phyloP scores from a whole-genome alignment of 30 jellyfish, hydroid and myxozoan species.

The Kudoa iwatai region DNA sequence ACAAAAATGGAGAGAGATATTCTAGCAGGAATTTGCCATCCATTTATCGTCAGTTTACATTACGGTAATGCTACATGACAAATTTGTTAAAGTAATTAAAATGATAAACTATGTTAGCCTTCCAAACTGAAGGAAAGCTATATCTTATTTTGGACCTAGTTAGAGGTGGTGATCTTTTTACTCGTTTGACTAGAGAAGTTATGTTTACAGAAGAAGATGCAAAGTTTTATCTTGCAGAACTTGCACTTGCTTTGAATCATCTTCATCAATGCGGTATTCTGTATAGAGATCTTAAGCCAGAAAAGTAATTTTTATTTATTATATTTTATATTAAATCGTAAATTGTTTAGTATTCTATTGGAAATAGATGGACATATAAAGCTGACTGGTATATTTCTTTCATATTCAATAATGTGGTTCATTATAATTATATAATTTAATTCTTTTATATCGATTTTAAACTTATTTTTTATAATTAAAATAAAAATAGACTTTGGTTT shows the following conservation, averaged over 20 bases:
- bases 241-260: constrained; percentile 74
- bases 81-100: background rate
- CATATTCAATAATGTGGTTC: no score
- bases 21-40: constrained; percentile 71
- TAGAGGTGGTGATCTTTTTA: constrained; percentile 82
- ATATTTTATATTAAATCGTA: background rate
- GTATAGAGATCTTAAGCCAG: constrained; percentile 82
- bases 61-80: constrained; percentile 11
- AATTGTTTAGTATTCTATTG: no score
- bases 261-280: constrained; percentile 49
- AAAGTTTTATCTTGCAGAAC: constrained; percentile 49
- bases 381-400: no score
- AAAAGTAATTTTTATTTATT: constrained; percentile 7
- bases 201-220: constrained; percentile 94
- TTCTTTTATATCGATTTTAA: background rate
- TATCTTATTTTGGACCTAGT: constrained; percentile 50
- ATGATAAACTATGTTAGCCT: constrained; percentile 8
- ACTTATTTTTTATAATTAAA: constrained; percentile 1
- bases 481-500: constrained; percentile 44
- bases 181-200: constrained; percentile 65
- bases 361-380: no score
- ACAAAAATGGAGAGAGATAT: constrained; percentile 84
- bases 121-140: constrained; percentile 71
- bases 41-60: constrained; percentile 56
- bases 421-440: background rate